These are phyloP conservation scores for Diloba caeruleocephala DNA, from an alignment of 2,888 invertebrate genomes.

Conservation along the genomic window DNA sequence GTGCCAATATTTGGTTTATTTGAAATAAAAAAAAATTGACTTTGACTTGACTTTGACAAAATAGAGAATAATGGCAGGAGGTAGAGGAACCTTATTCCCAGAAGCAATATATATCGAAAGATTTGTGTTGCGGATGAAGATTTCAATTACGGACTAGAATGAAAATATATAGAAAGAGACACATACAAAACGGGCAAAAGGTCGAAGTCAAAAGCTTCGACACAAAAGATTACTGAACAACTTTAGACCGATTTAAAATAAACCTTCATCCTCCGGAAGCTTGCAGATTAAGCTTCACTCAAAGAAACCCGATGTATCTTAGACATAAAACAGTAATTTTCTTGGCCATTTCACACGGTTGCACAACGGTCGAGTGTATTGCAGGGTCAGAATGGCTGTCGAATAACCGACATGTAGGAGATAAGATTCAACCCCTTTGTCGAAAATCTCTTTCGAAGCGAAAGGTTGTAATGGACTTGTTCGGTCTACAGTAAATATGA, in stretches of 20 bases:
- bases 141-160: too few relatives aligned
- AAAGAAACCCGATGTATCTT: constrained; percentile 25
- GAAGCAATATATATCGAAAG: too few relatives aligned
- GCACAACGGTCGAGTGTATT: constrained; percentile 40
- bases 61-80: too few relatives aligned
- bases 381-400: constrained; percentile 25
- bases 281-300: constrained; percentile 27
- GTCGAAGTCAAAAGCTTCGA: neutral
- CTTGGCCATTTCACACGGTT: constrained; percentile 54
- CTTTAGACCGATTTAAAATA: constrained; percentile 11
- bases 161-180: too few relatives aligned
- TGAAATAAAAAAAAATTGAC: too few relatives aligned
- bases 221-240: constrained; percentile 12
- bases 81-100: too few relatives aligned
- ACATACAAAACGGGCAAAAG: neutral
- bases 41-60: too few relatives aligned
- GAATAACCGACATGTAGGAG: constrained; percentile 44
- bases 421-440: constrained; percentile 48
- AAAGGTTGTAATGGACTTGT: constrained; percentile 32
- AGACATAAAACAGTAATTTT: constrained; percentile 59
- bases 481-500: constrained; percentile 1
- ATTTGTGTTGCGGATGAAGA: too few relatives aligned
- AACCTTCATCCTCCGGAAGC: constrained; percentile 21
- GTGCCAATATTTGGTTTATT: too few relatives aligned
- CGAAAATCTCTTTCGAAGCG: constrained; percentile 20